Evolutionary conservation across 2,888 invertebrate species (phyloP), one percentile per base, ranked within the genome.

Genomic region (Apamea sordens): DNA sequence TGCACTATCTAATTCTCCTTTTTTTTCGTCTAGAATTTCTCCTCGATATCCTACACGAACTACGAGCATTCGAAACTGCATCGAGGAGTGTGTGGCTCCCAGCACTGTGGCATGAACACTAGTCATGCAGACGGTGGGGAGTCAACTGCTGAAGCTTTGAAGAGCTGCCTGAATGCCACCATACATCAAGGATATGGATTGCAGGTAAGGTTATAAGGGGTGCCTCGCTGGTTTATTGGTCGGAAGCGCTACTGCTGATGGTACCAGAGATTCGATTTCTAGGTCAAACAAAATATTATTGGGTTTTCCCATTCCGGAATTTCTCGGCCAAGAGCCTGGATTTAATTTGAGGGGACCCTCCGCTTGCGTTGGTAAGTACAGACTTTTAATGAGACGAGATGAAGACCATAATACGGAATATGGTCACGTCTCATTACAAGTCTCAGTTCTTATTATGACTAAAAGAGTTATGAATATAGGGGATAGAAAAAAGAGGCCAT

Each of bases 61-160:
- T 97, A 96, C 87, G 92, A 94, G 86, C 96, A 97, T 79, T 90
- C 93, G 0, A 96, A 96, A 80, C 89, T 97, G 10, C 96, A 96
- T 68, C 91, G 96, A 64, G 96, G 96, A 6, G 94, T 96, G 0
- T 97, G 96, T 79, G 96, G 93, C 0, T 95, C 95, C 0, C 86
- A 95, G 74, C 91, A 93, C 10, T 97, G 96, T 73, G 95, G 95
- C 0, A 80, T 97, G 72, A 95, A 96, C 86, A 75, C 90, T 21
- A 94, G 94, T 0, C 95, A 96, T 61, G 94, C 92, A 0, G 93
- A 94, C n/a, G 94, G 86, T 0, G 91, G 91, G 1, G 91, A 93
- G 2, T 82, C 91, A 0, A 94, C 96, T 0, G 93, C 91, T 0
- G 70, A 65, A 0, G 89, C 91, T 0, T 81, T 96, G 76, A 94